Conservation (phyloP, 2,888 invertebrate species). For the Cheilosia impressa region DNA sequence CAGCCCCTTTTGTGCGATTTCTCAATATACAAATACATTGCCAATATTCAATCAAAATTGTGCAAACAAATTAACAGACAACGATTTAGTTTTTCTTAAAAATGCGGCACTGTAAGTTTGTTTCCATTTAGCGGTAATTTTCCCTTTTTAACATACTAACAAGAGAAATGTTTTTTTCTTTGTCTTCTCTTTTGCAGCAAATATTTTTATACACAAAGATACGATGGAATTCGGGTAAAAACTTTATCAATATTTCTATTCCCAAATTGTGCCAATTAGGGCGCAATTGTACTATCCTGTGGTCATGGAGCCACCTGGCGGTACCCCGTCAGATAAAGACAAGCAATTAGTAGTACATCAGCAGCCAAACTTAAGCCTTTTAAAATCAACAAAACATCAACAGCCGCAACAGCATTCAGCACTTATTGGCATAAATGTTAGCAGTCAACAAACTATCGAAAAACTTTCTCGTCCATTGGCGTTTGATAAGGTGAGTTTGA, state of each 20-base stretch:
- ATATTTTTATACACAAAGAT: constrained; percentile 82
- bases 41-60: constrained; percentile 55
- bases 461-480: constrained; percentile 87
- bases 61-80: constrained; percentile 75
- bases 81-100: constrained; percentile 77
- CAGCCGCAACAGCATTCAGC: constrained; percentile 76
- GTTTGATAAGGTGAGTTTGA: constrained; percentile 89
- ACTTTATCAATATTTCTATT: constrained; percentile 66
- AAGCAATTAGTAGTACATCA: constrained; percentile 79
- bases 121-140: background rate
- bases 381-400: constrained; percentile 74
- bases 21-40: constrained; percentile 75
- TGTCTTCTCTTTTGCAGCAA: constrained; percentile 77
- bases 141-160: background rate
- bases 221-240: constrained; percentile 83
- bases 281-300: constrained; percentile 78
- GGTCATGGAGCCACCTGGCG: constrained; percentile 83
- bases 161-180: background rate
- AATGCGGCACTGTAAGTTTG: constrained; percentile 79
- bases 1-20: constrained; percentile 78
- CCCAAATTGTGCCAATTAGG: constrained; percentile 78
- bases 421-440: constrained; percentile 77
- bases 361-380: constrained; percentile 76
- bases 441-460: constrained; percentile 81
- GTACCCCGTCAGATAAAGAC: constrained; percentile 81